These are phyloP conservation scores for Hydroisotoma schaefferi DNA, from an alignment of 2,888 invertebrate species.

Conservation along the genomic window DNA sequence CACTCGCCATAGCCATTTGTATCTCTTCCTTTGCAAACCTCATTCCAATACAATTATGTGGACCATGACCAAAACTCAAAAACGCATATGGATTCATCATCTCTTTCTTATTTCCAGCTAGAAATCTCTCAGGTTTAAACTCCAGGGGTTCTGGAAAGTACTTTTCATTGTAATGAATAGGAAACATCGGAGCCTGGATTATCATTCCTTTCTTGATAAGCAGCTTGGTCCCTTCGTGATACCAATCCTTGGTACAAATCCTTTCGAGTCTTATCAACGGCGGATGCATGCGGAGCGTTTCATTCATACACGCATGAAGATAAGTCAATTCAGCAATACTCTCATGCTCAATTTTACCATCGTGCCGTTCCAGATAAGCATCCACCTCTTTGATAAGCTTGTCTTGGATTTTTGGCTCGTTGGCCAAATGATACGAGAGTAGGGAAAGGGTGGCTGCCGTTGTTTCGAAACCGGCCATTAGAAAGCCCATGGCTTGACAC, in stretches of 20 bases:
- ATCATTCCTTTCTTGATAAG: slow-evolving; percentile 19
- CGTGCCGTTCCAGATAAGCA: slow-evolving; percentile 21
- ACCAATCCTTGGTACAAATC: slow-evolving; percentile 32
- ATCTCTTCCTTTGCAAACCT: slow-evolving; percentile 38
- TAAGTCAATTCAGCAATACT: slow-evolving; percentile 27
- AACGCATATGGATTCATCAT: slow-evolving; percentile 31
- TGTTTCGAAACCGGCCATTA: slow-evolving; percentile 30
- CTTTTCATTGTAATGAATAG: slow-evolving; percentile 30
- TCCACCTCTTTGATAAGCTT: slow-evolving; percentile 25
- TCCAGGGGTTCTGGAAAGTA: slow-evolving; percentile 22
- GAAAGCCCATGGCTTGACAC: slow-evolving; percentile 8
- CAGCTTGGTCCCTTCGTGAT: slow-evolving; percentile 19
- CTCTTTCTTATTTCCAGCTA: slow-evolving; percentile 35
- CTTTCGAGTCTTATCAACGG: slow-evolving; percentile 31
- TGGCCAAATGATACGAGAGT: slow-evolving; percentile 25
- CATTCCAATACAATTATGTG: slow-evolving; percentile 40
- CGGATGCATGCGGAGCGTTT: slow-evolving; percentile 30
- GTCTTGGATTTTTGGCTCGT: slow-evolving; percentile 16
- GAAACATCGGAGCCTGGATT: slow-evolving; percentile 18
- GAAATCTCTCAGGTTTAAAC: slow-evolving; percentile 38
- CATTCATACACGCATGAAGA: slow-evolving; percentile 28
- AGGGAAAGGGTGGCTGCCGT: slow-evolving; percentile 26
- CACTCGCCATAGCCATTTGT: slow-evolving; percentile 22
- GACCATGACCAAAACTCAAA: slow-evolving; percentile 34
- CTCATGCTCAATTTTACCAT: slow-evolving; percentile 29